Base-by-base conservation (phyloP, 2,113 vertebrate species). In the Sturnus vulgaris region DNA sequence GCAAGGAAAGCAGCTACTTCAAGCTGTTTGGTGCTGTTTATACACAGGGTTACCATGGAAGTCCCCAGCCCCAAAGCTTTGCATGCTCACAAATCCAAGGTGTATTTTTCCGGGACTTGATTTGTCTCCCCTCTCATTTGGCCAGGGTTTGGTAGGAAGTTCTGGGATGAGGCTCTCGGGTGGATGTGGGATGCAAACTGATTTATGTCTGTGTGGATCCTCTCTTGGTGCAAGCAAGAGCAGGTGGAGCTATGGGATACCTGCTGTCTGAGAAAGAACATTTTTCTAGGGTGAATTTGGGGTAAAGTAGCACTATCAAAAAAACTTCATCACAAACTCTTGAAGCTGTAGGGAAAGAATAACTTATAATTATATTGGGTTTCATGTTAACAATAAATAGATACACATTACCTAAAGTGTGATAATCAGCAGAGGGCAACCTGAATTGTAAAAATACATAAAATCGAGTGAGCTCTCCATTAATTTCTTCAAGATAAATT, bases 1-100 rank as follows among this genome's bases (percentile, higher is more conserved):
- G 96, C 76, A 47, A 91, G 88, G 86, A 94, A 87, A 90, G 95
- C 91, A 94, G 93, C 94, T 95, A 88, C 93, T 96, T 96, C 85
- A 95, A 95, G 91, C 91, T 94, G 87, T 96, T 96, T 80, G 72
- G 90, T 66, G 8, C 65, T 94, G 91, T 96, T 96, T 96, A 90
- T 37, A 79, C 90, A 80, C 70, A 55, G 79, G 76, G 93, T 97
- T 95, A 46, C 96, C 93, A 94, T 95, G 91, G 93, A 77, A 90
- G 69, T 82, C 89, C 60, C 75, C 47, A 9, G 77, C 18, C 72
- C 52, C 40, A 18, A 65, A 82, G 76, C 64, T 95, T 90, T 86
- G 76, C 39, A 23, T 18, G 9, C 60, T 82, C 47, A 5, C 15
- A 3, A 12, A 37, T 35, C 65, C 56, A 31, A n/a, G 37, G 35